These are phyloP conservation scores for Indicator maculatus DNA, from an alignment of 2,113 vertebrate species.

Conservation along the genomic window DNA sequence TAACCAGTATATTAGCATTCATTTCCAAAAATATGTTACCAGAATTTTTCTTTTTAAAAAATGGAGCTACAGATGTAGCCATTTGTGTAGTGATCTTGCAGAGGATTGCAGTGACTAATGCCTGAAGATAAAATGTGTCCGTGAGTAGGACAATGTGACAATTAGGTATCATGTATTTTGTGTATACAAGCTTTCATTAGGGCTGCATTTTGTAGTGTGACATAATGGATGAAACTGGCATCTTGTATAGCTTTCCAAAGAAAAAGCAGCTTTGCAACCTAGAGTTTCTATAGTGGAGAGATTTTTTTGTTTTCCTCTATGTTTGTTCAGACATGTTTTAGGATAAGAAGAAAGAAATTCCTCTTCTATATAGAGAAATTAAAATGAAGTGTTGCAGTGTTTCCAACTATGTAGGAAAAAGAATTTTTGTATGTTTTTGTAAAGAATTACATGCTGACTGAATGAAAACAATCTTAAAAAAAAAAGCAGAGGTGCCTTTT, in stretches of 20 bases:
- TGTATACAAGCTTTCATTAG: not conserved
- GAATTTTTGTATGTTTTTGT: not conserved
- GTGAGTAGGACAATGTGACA: not conserved
- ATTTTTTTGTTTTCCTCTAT: not conserved
- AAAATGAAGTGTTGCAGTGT: not conserved
- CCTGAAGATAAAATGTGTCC: not conserved
- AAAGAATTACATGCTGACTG: not conserved
- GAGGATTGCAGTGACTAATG: not conserved
- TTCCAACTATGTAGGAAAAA: not conserved
- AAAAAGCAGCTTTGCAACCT: not conserved
- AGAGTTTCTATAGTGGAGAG: not conserved
- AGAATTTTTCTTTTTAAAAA: not conserved
- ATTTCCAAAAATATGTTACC: not conserved
- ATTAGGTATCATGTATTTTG: not conserved
- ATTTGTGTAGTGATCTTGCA: not conserved
- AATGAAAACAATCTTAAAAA: not conserved
- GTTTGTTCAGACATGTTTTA: not conserved
- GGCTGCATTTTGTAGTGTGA: not conserved
- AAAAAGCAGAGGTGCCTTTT: no score
- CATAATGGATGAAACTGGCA: not conserved
- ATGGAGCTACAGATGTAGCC: not conserved
- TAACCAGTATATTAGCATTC: not conserved
- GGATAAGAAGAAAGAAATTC: not conserved
- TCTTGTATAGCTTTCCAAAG: not conserved
- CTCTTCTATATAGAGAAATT: not conserved